Conservation (phyloP, 2,113 vertebrate species). For the Limanda limanda region DNA sequence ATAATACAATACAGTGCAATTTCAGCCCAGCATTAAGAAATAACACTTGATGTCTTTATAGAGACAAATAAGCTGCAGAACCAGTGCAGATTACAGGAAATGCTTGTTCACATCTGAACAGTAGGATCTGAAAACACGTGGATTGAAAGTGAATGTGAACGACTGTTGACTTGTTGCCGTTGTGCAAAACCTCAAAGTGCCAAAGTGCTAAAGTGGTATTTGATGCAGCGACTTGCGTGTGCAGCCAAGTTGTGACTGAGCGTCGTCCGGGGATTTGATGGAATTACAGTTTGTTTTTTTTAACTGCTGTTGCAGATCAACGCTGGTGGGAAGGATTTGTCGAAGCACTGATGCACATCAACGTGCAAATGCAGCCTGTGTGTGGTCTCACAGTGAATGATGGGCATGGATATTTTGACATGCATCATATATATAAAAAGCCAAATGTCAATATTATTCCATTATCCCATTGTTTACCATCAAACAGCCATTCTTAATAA, state of each 20-base stretch:
- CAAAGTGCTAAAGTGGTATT: neutral
- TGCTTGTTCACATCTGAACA: no score
- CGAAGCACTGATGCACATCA: neutral
- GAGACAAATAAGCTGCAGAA: no score
- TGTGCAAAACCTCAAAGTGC: no score
- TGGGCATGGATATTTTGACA: no score
- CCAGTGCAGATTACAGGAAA: neutral
- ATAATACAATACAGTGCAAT: neutral
- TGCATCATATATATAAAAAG: no score
- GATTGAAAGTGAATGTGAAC: no score
- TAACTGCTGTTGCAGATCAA: constrained; percentile 38
- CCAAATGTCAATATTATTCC: neutral
- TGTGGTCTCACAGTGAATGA: neutral
- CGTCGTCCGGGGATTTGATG: constrained; percentile 28
- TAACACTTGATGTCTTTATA: no score
- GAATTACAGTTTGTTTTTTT: constrained; percentile 43
- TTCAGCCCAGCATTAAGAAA: no score
- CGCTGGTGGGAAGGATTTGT: constrained; percentile 27
- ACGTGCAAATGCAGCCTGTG: neutral
- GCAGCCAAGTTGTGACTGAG: neutral
- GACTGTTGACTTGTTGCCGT: no score
- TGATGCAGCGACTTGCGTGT: neutral
- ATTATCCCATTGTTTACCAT: neutral
- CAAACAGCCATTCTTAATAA: neutral
- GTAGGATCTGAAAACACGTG: no score